Conservation (phyloP, 2,113 vertebrate species). For the Progne subis region DNA sequence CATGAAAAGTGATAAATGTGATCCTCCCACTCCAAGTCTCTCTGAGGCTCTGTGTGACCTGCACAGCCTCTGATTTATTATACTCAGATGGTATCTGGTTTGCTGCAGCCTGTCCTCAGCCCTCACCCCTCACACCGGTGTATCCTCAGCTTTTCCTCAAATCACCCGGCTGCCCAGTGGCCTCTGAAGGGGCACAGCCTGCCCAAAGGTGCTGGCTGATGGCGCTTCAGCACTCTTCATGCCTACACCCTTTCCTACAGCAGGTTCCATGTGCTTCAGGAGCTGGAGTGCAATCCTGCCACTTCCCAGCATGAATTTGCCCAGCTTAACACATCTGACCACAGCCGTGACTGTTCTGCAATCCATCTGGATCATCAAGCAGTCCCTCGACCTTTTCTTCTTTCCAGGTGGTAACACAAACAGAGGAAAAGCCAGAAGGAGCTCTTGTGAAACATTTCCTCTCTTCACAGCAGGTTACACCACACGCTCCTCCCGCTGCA, state of each 20-base stretch:
- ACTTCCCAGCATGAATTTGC: background rate
- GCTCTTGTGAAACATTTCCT: constrained; percentile 77
- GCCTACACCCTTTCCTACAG: background rate
- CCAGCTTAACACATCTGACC: constrained; percentile 4
- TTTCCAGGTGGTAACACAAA: constrained; percentile 82
- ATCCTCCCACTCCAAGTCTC: background rate
- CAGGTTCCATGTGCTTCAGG: background rate
- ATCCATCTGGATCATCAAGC: constrained; percentile 1
- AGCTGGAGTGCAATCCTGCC: background rate
- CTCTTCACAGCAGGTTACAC: constrained; percentile 68
- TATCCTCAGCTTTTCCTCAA: background rate
- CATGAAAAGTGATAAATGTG: background rate
- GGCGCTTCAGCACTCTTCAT: background rate
- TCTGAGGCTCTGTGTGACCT: background rate
- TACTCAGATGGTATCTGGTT: background rate
- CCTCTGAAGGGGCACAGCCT: background rate
- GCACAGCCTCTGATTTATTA: background rate
- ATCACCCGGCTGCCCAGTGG: background rate
- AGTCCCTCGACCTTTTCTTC: constrained; percentile 65
- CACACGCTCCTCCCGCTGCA: constrained; percentile 17
- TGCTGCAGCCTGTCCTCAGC: background rate
- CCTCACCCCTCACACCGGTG: accelerated
- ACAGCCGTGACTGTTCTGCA: constrained; percentile 39
- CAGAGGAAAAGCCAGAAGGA: constrained; percentile 76
- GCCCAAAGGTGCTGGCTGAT: background rate